Evolutionary conservation across 1,140 invertebrate genomes (phyloP).

Genomic region (Holotrichia oblita): DNA sequence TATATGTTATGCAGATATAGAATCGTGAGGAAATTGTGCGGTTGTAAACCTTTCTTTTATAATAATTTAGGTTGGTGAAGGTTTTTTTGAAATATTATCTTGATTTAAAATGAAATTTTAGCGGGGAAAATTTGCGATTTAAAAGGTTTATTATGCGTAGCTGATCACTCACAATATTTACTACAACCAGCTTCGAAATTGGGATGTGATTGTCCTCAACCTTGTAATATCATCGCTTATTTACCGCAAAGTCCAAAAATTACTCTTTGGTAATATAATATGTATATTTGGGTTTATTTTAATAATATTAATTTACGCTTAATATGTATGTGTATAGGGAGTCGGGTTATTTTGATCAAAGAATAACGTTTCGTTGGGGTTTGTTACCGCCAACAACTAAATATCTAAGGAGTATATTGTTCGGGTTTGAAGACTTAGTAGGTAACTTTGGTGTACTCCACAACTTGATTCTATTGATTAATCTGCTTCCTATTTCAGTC

Average conservation of each 20-base stretch:
- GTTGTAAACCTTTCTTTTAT: conserved; percentile 67
- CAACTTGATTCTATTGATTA: too few species aligned
- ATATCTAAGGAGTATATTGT: conserved; percentile 66
- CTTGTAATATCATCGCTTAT: conserved; percentile 66
- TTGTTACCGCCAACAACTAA: conserved; percentile 62
- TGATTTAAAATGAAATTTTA: conserved; percentile 48
- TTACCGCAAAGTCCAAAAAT: conserved; percentile 66
- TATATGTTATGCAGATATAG: conserved; percentile 62
- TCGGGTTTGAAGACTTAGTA: conserved; percentile 67
- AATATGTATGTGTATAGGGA: conserved; percentile 48
- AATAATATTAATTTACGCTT: not conserved
- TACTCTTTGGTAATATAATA: conserved; percentile 59
- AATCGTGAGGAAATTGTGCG: conserved; percentile 62
- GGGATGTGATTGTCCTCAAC: conserved; percentile 66
- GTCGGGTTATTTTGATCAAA: conserved; percentile 53
- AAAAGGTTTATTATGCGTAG: conserved; percentile 65
- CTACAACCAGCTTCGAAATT: conserved; percentile 65
- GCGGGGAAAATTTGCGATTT: conserved; percentile 66
- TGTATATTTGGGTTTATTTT: not conserved
- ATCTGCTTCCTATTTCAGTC: conserved; percentile 56
- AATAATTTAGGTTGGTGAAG: conserved; percentile 61
- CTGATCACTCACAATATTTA: conserved; percentile 63
- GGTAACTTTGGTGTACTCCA: conserved; percentile 53
- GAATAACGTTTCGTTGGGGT: conserved; percentile 55
- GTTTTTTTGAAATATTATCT: not conserved